Base-by-base conservation (phyloP, 1,140 invertebrate species). In the Caerostris extrusa region DNA sequence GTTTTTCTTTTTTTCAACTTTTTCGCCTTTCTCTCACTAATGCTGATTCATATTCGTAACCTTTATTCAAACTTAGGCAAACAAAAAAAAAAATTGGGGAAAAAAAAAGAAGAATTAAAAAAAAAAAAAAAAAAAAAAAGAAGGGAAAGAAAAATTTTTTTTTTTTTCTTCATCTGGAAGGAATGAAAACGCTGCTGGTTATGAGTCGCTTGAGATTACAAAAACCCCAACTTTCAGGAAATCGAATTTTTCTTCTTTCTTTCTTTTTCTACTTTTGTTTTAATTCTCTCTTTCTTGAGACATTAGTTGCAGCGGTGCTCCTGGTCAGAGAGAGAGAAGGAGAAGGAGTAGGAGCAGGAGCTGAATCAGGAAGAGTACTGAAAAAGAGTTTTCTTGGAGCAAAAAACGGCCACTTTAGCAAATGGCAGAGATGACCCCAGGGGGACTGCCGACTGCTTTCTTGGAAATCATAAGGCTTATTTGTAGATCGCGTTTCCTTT, bases 31-130 rank as follows among this genome's bases (percentile, higher is more conserved):
- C 34, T 34, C 34, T 34, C 34, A 34, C 34, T 34, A 34, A 34
- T 61, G 86, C 60, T 88, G 34, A 88, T 64, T 88, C 60, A 88
- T 64, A 88, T 88, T 88, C 86, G 53, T 88, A 88, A 88, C 86
- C 86, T 88, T 88, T 88, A 88, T 88, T 88, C 60, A 88, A 61
- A 88, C 86, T 88, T 64, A 50, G 86, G 53, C 86, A 88, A 88
- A 88, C 83, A 85, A 77, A 5, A 53, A 50, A 34, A 34, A 34
- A 53, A n/a, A n/a, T n/a, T n/a, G n/a, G n/a, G n/a, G n/a, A n/a
- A n/a, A n/a, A n/a, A n/a, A n/a, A n/a, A n/a, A n/a, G n/a, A n/a
- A n/a, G n/a, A n/a, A n/a, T n/a, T n/a, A n/a, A n/a, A n/a, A n/a
- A n/a, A n/a, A n/a, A n/a, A n/a, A n/a, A n/a, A n/a, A n/a, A n/a